These are phyloP conservation scores for Eledona agricola DNA, from an alignment of 2,888 invertebrate genomes.

Conservation along the genomic window DNA sequence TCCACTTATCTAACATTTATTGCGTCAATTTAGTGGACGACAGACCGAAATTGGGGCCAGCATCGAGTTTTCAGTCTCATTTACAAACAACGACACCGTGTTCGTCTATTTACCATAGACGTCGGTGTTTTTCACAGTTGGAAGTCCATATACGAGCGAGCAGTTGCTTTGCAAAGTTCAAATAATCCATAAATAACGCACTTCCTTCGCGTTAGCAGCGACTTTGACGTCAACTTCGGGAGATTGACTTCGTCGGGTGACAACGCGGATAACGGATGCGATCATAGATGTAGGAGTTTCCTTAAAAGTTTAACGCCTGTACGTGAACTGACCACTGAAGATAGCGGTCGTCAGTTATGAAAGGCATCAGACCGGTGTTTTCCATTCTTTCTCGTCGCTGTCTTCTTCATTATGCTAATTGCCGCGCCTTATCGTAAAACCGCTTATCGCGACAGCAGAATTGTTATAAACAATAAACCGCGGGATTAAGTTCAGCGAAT, in stretches of 20 bases:
- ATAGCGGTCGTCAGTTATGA: too few relatives aligned
- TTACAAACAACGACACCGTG: conserved; percentile 34
- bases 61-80: conserved; percentile 22
- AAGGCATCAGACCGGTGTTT: too few relatives aligned
- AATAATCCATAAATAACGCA: conserved; percentile 49
- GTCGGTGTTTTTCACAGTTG: conserved; percentile 34
- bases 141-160: conserved; percentile 33
- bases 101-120: conserved; percentile 35
- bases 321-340: too few relatives aligned
- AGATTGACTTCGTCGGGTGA: conserved; percentile 34
- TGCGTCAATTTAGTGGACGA: conserved; percentile 22
- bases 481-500: too few relatives aligned
- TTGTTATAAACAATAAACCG: too few relatives aligned
- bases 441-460: too few relatives aligned
- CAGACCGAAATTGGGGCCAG: conserved; percentile 13
- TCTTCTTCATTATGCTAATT: too few relatives aligned
- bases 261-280: conserved; percentile 41
- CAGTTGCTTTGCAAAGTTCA: conserved; percentile 44
- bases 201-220: conserved; percentile 42
- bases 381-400: too few relatives aligned
- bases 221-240: conserved; percentile 31
- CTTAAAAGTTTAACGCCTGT: conserved; percentile 42
- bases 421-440: too few relatives aligned
- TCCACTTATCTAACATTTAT: conserved; percentile 28
- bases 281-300: conserved; percentile 48